phyloP scores from a whole-genome alignment of 2,888 invertebrate genomes.

The Salticus scenicus region DNA sequence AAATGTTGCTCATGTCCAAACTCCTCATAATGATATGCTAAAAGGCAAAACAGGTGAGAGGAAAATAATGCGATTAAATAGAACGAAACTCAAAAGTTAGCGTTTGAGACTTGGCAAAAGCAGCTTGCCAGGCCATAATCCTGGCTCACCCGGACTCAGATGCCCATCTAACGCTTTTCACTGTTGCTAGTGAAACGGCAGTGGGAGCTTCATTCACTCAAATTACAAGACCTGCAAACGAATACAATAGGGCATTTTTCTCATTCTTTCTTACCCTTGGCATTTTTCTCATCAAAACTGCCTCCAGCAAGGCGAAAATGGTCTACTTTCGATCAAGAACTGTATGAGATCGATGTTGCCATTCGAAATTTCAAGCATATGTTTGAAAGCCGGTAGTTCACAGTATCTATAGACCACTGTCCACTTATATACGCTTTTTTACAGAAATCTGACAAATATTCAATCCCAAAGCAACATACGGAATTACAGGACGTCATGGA shows the following conservation, averaged over 20 bases:
- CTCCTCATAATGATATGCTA: conserved; percentile 12
- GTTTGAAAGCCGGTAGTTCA: conserved; percentile 10
- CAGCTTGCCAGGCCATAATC: conserved; percentile 19
- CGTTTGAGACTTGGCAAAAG: conserved; percentile 34
- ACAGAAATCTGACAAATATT: neutral
- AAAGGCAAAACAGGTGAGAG: neutral
- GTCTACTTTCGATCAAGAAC: conserved; percentile 1
- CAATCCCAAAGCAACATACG: neutral
- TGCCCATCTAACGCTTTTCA: neutral
- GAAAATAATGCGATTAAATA: conserved; percentile 13
- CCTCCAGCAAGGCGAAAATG: neutral
- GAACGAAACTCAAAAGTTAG: neutral
- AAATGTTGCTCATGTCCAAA: neutral
- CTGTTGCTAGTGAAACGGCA: neutral
- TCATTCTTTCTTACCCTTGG: neutral
- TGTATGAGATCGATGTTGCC: neutral
- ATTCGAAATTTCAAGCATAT: neutral
- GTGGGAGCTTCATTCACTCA: conserved; percentile 72
- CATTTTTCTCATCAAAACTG: conserved; percentile 1
- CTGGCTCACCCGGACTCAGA: conserved; percentile 25
- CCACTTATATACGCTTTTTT: conserved; percentile 4
- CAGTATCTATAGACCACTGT: neutral
- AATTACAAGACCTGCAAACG: conserved; percentile 59
- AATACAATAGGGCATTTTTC: too few relatives aligned
- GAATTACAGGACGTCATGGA: too few relatives aligned